Evolutionary conservation across 92 coral and sea anemone genomes (phyloP).

Genomic region (Actinernus sp.): DNA sequence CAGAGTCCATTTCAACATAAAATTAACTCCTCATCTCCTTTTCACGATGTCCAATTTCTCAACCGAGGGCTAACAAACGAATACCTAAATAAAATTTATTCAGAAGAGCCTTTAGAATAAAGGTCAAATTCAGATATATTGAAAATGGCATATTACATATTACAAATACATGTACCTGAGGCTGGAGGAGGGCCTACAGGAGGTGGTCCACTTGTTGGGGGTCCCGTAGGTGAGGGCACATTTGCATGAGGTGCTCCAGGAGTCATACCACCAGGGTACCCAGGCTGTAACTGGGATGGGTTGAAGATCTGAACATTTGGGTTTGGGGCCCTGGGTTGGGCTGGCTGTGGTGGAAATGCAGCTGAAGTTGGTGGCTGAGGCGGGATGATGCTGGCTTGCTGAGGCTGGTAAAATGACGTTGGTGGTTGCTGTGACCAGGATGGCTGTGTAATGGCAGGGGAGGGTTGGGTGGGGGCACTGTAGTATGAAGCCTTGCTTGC

Average conservation of each 20-base stretch:
- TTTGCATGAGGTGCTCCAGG: slow-evolving; percentile 82
- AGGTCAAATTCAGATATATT: no score
- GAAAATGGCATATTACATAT: no score
- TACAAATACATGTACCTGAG: no score
- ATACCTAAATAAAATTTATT: no score
- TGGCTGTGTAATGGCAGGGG: slow-evolving; percentile 64
- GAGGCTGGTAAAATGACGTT: slow-evolving; percentile 34
- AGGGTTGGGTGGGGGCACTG: slow-evolving; percentile 48
- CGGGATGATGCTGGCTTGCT: slow-evolving; percentile 13
- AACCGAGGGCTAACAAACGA: no score
- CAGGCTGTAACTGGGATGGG: slow-evolving; percentile 50
- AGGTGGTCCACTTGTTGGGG: slow-evolving; percentile 69
- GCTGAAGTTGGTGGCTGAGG: not conserved
- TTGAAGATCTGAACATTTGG: slow-evolving; percentile 63
- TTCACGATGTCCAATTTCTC: no score
- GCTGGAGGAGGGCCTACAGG: slow-evolving; percentile 63
- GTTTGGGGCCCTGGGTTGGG: slow-evolving; percentile 46
- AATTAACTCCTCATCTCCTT: no score
- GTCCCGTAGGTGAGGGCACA: slow-evolving; percentile 70
- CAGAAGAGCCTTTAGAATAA: no score
- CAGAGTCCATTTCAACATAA: no score
- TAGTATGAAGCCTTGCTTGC: slow-evolving; percentile 71
- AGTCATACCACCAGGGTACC: slow-evolving; percentile 55
- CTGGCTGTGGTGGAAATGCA: slow-evolving; percentile 13
- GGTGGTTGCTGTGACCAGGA: slow-evolving; percentile 33